Percentiles rank a stretch among this genome's conserved stretches.
Conservation (phyloP, 2,113 vertebrate genomes). For the Xerus inauris region DNA sequence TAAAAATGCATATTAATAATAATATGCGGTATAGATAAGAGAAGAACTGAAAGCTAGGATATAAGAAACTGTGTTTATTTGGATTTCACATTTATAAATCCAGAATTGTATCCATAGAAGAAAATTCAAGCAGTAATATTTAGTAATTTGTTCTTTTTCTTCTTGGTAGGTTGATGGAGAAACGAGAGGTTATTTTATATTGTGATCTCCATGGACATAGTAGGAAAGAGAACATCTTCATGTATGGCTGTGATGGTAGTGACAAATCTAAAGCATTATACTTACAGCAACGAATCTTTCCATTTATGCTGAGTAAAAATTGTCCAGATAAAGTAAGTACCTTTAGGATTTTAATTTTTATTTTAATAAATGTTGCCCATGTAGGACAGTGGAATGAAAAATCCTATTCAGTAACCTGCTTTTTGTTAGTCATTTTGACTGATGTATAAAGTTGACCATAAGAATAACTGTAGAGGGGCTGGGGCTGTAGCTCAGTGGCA, state of each 20-base stretch:
- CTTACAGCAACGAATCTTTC: constrained; percentile 83
- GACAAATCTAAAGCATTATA: constrained; percentile 44
- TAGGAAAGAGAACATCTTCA: constrained; percentile 88
- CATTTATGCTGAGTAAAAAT: constrained; percentile 88
- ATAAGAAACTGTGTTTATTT: constrained; percentile 40
- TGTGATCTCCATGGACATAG: constrained; percentile 90
- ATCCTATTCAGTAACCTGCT: background rate
- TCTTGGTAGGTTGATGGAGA: constrained; percentile 84
- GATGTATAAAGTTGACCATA: background rate
- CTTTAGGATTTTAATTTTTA: constrained; percentile 25
- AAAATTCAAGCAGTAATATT: background rate
- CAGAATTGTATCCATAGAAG: background rate
- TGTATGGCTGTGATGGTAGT: constrained; percentile 86
- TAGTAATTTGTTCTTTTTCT: background rate
- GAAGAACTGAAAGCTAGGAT: background rate
- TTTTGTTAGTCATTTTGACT: constrained; percentile 47
- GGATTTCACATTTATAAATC: background rate
- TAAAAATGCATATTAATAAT: background rate
- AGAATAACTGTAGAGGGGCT: background rate
- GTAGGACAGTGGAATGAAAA: background rate
- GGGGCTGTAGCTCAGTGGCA: too few relatives aligned
- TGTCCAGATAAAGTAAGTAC: constrained; percentile 87
- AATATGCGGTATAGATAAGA: background rate
- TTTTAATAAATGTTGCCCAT: background rate
- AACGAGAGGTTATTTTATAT: constrained; percentile 86